A percentile compares a stretch with the other conserved stretches of the same genome.
These are phyloP conservation scores for Tiphia femorata DNA, from an alignment of 2,888 invertebrate genomes.

Conservation along the genomic window DNA sequence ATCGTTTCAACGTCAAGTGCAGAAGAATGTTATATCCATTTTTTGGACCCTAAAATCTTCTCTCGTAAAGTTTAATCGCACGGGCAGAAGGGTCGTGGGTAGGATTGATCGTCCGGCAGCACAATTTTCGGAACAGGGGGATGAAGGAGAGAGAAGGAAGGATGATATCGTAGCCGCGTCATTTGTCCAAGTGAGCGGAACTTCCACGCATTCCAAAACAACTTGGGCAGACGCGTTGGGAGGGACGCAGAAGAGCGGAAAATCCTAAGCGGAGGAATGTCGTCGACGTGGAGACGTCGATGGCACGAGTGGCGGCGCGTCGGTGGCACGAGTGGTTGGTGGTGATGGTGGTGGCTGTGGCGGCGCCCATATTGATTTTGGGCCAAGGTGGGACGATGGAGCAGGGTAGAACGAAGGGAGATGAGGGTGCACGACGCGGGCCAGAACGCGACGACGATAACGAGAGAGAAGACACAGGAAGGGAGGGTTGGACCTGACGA, in stretches of 20 bases:
- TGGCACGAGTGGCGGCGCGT: conserved; percentile 11
- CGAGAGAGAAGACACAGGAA: neutral
- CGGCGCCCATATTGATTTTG: conserved; percentile 53
- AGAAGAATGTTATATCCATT: no score
- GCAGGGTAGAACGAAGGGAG: conserved; percentile 12
- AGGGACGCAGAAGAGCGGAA: no score
- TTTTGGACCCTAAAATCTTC: no score
- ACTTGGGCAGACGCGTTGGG: no score
- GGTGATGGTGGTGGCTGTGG: conserved; percentile 23
- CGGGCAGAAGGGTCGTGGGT: neutral
- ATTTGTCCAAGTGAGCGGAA: no score
- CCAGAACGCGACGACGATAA: conserved; percentile 7
- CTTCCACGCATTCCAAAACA: no score
- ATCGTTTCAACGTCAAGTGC: no score
- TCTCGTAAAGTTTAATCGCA: no score
- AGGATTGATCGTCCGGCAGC: neutral
- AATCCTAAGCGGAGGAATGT: neutral
- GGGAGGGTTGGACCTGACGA: neutral
- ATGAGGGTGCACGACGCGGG: conserved; percentile 9
- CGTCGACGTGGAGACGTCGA: neutral
- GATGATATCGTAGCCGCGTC: no score
- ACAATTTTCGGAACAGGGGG: neutral
- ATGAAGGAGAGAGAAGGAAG: neutral
- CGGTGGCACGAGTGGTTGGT: conserved; percentile 17
- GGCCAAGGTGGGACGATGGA: conserved; percentile 33